Percentiles rank a stretch among this genome's conserved stretches.
These are phyloP conservation scores for Orthosia gracilis DNA, from an alignment of 2,888 invertebrate genomes.

Conservation along the genomic window DNA sequence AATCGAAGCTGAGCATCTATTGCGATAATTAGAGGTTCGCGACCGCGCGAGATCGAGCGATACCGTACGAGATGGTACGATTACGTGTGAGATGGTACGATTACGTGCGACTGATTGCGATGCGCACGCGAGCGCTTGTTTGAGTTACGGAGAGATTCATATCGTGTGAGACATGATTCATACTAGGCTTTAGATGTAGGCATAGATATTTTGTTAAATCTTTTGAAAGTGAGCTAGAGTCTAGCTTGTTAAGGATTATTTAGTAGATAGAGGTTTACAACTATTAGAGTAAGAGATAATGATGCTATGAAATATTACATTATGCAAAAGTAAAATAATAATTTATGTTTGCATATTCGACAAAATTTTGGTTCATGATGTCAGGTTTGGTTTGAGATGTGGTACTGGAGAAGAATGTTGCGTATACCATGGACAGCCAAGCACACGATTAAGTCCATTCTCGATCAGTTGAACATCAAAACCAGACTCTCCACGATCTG, in stretches of 20 bases:
- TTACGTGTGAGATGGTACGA: conserved; percentile 52
- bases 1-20: conserved; percentile 63
- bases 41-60: conserved; percentile 60
- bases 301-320: no score
- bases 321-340: no score
- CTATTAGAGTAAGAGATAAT: no score
- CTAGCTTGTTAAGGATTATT: neutral
- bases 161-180: conserved; percentile 57
- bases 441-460: no score
- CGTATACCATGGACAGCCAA: no score
- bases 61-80: conserved; percentile 50
- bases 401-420: no score
- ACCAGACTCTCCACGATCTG: no score
- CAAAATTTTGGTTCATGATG: no score
- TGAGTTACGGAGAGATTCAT: conserved; percentile 55
- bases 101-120: conserved; percentile 62
- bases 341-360: no score
- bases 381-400: no score
- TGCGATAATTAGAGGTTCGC: conserved; percentile 61
- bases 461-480: no score
- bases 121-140: conserved; percentile 60
- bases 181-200: conserved; percentile 19
- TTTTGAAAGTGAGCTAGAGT: neutral
- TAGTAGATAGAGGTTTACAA: no score
- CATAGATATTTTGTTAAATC: conserved; percentile 22